Evolutionary conservation across 2,888 invertebrate species (phyloP).

Genomic region (Epistrophella euchroma): DNA sequence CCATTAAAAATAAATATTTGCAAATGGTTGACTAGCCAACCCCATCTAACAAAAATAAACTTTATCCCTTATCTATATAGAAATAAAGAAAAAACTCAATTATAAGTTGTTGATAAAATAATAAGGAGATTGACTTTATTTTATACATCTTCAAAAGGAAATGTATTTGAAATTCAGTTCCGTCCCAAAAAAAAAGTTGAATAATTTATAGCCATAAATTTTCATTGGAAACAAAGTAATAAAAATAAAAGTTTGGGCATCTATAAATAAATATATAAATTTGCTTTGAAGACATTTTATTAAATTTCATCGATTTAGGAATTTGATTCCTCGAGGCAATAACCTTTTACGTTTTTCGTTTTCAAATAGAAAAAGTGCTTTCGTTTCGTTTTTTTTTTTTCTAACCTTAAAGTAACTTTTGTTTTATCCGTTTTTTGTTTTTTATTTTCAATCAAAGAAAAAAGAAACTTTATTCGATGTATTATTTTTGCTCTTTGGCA

Average conservation of each 20-base stretch:
- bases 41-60: constrained; percentile 28
- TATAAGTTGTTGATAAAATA: constrained; percentile 40
- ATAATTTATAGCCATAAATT: constrained; percentile 31
- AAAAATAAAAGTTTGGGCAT: constrained; percentile 13
- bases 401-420: not conserved
- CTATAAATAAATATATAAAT: constrained; percentile 13
- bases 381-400: not conserved
- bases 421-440: not conserved
- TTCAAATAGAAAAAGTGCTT: constrained; percentile 12
- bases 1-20: constrained; percentile 30
- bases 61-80: constrained; percentile 3
- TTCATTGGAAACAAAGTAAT: constrained; percentile 18
- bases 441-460: not conserved
- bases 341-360: constrained; percentile 58
- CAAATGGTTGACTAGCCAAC: constrained; percentile 50
- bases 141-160: not conserved
- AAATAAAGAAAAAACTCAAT: constrained; percentile 16
- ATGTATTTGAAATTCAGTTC: not conserved
- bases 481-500: not conserved
- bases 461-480: not conserved
- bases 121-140: constrained; percentile 31
- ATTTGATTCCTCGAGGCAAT: constrained; percentile 51
- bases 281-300: constrained; percentile 21
- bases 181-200: not conserved
- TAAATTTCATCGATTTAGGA: constrained; percentile 62